Conservation (phyloP, 2,113 vertebrate species). For the Tamias sibiricus region DNA sequence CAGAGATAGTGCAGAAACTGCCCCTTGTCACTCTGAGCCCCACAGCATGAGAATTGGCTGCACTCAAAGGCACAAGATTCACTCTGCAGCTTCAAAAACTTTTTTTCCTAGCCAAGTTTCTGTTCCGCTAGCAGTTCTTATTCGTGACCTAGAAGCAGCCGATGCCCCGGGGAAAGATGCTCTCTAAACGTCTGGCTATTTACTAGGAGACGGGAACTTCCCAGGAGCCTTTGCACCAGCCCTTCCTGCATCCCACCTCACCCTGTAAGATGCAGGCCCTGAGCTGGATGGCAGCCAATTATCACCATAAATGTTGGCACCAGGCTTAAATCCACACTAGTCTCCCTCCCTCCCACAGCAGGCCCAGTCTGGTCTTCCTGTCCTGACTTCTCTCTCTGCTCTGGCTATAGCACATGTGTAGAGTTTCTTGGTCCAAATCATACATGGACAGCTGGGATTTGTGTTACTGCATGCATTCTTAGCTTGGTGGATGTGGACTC, state of each 20-base stretch:
- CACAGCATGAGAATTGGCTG: neutral
- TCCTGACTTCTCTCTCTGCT: conserved; percentile 18
- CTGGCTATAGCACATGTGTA: neutral
- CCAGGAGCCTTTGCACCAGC: conserved; percentile 30
- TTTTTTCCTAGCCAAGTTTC: conserved; percentile 52
- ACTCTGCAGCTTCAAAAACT: conserved; percentile 46
- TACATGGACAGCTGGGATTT: conserved; percentile 12
- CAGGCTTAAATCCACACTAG: conserved; percentile 61
- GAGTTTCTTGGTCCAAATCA: neutral
- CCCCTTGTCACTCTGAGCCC: neutral
- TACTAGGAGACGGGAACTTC: conserved; percentile 23
- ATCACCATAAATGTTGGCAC: conserved; percentile 63
- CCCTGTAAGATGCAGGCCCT: neutral
- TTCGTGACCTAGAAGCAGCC: conserved; percentile 36
- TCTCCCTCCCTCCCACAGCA: neutral
- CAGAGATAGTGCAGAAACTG: neutral
- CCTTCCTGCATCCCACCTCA: conserved; percentile 14
- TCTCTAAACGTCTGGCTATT: conserved; percentile 67
- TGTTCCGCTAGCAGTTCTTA: conserved; percentile 52
- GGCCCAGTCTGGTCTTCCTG: conserved; percentile 35
- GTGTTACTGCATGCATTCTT: neutral
- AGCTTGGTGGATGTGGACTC: neutral
- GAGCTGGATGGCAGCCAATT: conserved; percentile 43
- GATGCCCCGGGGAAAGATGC: conserved; percentile 58
- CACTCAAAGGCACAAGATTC: neutral